These are phyloP conservation scores for Carollia perspicillata DNA, from an alignment of 2,113 vertebrate genomes.

Conservation along the genomic window DNA sequence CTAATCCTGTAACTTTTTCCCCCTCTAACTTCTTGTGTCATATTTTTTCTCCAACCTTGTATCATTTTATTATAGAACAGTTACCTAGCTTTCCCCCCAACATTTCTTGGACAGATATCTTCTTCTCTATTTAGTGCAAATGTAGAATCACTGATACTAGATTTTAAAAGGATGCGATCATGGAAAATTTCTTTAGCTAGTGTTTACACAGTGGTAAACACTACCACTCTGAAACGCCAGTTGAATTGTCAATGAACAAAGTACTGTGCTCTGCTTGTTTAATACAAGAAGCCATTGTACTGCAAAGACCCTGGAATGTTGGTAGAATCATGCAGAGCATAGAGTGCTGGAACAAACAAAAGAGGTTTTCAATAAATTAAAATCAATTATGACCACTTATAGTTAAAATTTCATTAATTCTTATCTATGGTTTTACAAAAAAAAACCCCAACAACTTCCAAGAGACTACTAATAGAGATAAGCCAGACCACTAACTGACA, in stretches of 20 bases:
- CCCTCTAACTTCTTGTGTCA: not conserved
- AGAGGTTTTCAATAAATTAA: not conserved
- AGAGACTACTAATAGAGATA: not conserved
- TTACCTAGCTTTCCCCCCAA: not conserved
- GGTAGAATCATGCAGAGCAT: not conserved
- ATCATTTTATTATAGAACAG: not conserved
- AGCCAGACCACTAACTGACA: not conserved
- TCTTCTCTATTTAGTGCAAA: not conserved
- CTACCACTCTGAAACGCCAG: not conserved
- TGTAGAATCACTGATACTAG: not conserved
- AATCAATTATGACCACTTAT: not conserved
- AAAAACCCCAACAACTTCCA: not conserved
- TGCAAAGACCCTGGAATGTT: not conserved
- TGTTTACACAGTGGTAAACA: not conserved
- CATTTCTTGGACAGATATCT: not conserved
- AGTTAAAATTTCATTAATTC: not conserved
- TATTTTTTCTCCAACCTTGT: not conserved
- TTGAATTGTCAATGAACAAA: slow-evolving; percentile 33
- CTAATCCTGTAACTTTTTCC: not conserved
- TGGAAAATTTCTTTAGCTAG: not conserved
- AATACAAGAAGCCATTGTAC: slow-evolving; percentile 37
- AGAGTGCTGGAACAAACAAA: not conserved
- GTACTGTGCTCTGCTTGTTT: not conserved
- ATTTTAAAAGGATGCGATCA: not conserved
- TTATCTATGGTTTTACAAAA: not conserved